Conservation (phyloP, 1,140 invertebrate species). For the Calycopis cecrops region DNA sequence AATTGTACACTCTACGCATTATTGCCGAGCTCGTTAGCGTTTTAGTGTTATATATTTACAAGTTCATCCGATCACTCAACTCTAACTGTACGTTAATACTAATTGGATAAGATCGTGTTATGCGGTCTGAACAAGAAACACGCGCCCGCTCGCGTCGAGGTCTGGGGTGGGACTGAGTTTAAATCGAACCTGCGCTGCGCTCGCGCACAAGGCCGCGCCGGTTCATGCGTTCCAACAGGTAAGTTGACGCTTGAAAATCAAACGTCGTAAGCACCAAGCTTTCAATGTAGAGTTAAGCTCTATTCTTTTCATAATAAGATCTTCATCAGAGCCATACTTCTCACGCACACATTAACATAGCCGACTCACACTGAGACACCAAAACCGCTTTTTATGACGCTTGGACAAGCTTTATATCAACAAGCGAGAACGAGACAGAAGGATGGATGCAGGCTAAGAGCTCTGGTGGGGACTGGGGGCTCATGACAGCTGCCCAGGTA, state of each 20-base stretch:
- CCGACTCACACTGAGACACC: slow-evolving; percentile 44
- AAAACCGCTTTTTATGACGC: slow-evolving; percentile 70
- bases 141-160: slow-evolving; percentile 53
- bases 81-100: slow-evolving; percentile 67
- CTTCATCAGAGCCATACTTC: slow-evolving; percentile 62
- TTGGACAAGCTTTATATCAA: slow-evolving; percentile 49
- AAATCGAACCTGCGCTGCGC: slow-evolving; percentile 66
- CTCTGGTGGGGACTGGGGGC: slow-evolving; percentile 62
- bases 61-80: slow-evolving; percentile 66
- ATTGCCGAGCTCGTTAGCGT: slow-evolving; percentile 11
- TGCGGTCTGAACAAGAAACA: slow-evolving; percentile 35
- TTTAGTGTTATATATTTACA: slow-evolving; percentile 34
- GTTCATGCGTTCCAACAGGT: slow-evolving; percentile 74
- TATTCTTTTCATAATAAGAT: slow-evolving; percentile 35
- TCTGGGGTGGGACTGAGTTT: slow-evolving; percentile 67
- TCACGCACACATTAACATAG: slow-evolving; percentile 49
- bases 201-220: slow-evolving; percentile 71
- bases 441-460: slow-evolving; percentile 46
- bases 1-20: slow-evolving; percentile 8
- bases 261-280: slow-evolving; percentile 49
- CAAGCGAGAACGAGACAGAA: slow-evolving; percentile 52
- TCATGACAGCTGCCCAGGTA: slow-evolving; percentile 67
- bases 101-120: slow-evolving; percentile 67
- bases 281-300: slow-evolving; percentile 38
- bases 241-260: slow-evolving; percentile 42